phyloP scores from a whole-genome alignment of 1,140 invertebrate species.

The Cotesia glomerata region DNA sequence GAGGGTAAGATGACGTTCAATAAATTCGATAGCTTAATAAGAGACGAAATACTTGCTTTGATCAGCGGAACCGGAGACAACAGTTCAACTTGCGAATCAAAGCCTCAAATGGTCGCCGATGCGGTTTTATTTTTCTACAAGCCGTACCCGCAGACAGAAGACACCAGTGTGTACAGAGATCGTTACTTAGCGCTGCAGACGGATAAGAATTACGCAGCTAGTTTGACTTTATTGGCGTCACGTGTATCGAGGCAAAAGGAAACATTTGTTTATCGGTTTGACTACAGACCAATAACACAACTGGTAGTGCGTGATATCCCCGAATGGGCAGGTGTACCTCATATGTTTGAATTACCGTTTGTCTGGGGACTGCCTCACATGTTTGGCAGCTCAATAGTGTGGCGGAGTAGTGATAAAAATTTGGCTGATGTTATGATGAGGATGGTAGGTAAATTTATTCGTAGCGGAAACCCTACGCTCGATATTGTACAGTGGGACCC shows the following conservation, averaged over 20 bases:
- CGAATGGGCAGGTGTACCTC: constrained; percentile 77
- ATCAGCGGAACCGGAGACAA: constrained; percentile 63
- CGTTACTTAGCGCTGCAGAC: constrained; percentile 73
- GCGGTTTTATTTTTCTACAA: constrained; percentile 78
- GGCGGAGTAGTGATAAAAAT: constrained; percentile 77
- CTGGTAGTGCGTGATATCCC: constrained; percentile 70
- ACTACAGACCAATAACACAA: constrained; percentile 73
- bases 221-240: constrained; percentile 70
- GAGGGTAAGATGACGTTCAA: constrained; percentile 62
- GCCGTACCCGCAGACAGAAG: constrained; percentile 68
- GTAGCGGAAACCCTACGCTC: constrained; percentile 73
- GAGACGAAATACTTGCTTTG: constrained; percentile 63
- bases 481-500: constrained; percentile 73
- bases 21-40: constrained; percentile 69
- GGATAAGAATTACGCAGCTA: constrained; percentile 76
- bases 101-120: constrained; percentile 74
- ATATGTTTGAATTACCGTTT: constrained; percentile 79
- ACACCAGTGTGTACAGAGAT: constrained; percentile 66
- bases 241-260: constrained; percentile 67
- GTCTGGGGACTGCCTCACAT: constrained; percentile 79
- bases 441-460: constrained; percentile 77
- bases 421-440: constrained; percentile 78
- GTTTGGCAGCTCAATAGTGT: constrained; percentile 65
- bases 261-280: constrained; percentile 77
- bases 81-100: constrained; percentile 67